Conservation (phyloP, 2,888 invertebrate genomes). For the Magallana nippona region DNA sequence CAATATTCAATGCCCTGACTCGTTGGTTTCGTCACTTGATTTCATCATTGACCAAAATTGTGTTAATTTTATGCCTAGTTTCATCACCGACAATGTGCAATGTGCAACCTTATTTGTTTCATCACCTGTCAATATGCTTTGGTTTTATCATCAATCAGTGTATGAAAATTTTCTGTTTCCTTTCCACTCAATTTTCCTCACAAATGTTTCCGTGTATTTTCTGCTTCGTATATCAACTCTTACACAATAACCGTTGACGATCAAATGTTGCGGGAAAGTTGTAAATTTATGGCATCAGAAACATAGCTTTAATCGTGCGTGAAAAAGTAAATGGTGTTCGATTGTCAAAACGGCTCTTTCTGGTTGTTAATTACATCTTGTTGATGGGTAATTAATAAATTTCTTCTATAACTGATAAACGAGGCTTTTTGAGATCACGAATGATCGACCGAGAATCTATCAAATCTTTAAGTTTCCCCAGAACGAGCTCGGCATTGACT, state of each 20-base stretch:
- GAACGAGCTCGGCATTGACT: too few relatives aligned
- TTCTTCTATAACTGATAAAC: slow-evolving; percentile 15
- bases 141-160: too few relatives aligned
- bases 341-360: not conserved
- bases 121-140: too few relatives aligned
- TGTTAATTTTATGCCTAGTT: too few relatives aligned
- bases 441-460: not conserved
- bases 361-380: not conserved
- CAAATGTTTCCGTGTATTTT: not conserved
- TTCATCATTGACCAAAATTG: too few relatives aligned
- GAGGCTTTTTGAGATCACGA: not conserved
- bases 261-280: not conserved
- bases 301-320: not conserved
- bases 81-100: too few relatives aligned
- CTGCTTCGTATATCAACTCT: not conserved
- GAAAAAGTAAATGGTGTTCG: not conserved
- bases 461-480: too few relatives aligned
- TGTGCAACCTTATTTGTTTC: too few relatives aligned
- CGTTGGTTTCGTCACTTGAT: too few relatives aligned
- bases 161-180: too few relatives aligned
- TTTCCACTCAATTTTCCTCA: too few relatives aligned
- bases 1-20: too few relatives aligned
- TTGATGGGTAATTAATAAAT: not conserved
- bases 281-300: not conserved
- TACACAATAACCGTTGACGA: not conserved